A percentile compares a stretch with the other conserved stretches of the same genome.
These are phyloP conservation scores for Tillus elongatus DNA, from an alignment of 2,888 invertebrate genomes.

Conservation along the genomic window DNA sequence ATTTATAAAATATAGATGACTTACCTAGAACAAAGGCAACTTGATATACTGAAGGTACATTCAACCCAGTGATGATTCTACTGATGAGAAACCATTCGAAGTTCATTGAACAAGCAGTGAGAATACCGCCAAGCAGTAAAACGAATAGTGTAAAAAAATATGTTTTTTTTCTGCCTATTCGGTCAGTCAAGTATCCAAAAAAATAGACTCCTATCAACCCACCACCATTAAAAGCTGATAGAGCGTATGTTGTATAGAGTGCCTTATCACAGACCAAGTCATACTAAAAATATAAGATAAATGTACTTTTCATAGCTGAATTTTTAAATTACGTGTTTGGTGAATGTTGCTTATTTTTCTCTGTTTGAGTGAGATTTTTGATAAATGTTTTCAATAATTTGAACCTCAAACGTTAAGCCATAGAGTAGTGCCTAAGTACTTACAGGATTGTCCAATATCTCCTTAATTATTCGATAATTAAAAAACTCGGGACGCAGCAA, in stretches of 20 bases:
- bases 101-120: conserved; percentile 67
- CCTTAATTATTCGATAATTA: too few species aligned
- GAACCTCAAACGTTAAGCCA: too few species aligned
- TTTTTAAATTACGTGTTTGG: neutral
- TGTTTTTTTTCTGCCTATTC: conserved; percentile 74
- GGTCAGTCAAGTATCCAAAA: conserved; percentile 80
- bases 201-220: conserved; percentile 85
- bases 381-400: too few species aligned
- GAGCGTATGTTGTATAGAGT: conserved; percentile 78
- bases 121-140: conserved; percentile 68
- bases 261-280: conserved; percentile 80
- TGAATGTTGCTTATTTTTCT: neutral
- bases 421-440: too few species aligned
- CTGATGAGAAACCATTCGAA: conserved; percentile 80
- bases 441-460: too few species aligned
- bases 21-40: conserved; percentile 92
- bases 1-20: too few species aligned
- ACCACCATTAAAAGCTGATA: conserved; percentile 78
- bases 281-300: conserved; percentile 56
- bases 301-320: too few species aligned
- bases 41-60: conserved; percentile 87
- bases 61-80: conserved; percentile 75
- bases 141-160: conserved; percentile 79
- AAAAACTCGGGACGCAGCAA: too few species aligned
- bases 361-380: too few species aligned